Evolutionary conservation across 1,140 invertebrate species (phyloP).

Genomic region (Brachystomella parvula): DNA sequence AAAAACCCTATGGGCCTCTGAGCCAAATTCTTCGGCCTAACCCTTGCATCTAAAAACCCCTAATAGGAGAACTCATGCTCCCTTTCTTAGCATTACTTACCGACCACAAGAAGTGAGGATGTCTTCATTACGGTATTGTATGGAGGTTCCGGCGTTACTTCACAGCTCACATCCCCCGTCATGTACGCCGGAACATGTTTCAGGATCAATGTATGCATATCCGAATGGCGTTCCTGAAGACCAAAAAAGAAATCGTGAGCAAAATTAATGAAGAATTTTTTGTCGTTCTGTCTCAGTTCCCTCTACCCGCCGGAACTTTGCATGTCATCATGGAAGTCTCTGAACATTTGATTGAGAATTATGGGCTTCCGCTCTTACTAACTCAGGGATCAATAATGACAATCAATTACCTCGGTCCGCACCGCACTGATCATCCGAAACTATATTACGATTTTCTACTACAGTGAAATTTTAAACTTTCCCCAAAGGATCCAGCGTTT

Average conservation of each 20-base stretch:
- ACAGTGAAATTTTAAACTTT: too few species aligned
- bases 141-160: constrained; percentile 27
- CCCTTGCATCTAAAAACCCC: too few species aligned
- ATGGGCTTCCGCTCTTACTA: background rate
- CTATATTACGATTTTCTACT: too few species aligned
- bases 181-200: constrained; percentile 24
- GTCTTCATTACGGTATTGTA: constrained; percentile 1
- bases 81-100: constrained; percentile 27
- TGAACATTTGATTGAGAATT: background rate
- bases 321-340: background rate
- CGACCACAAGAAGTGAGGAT: constrained; percentile 20
- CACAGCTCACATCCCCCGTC: constrained; percentile 29
- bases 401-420: background rate
- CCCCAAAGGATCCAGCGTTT: too few species aligned
- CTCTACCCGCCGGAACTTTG: background rate
- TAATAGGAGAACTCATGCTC: too few species aligned
- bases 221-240: constrained; percentile 26
- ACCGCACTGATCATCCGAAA: too few species aligned
- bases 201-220: constrained; percentile 24
- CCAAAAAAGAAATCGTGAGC: constrained; percentile 8
- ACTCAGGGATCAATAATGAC: constrained; percentile 2
- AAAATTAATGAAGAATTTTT: background rate
- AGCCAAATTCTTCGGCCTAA: too few species aligned
- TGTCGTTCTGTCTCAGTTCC: background rate
- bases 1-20: too few species aligned